phyloP scores from a whole-genome alignment of 2,113 vertebrate genomes.

The Cettia cetti region DNA sequence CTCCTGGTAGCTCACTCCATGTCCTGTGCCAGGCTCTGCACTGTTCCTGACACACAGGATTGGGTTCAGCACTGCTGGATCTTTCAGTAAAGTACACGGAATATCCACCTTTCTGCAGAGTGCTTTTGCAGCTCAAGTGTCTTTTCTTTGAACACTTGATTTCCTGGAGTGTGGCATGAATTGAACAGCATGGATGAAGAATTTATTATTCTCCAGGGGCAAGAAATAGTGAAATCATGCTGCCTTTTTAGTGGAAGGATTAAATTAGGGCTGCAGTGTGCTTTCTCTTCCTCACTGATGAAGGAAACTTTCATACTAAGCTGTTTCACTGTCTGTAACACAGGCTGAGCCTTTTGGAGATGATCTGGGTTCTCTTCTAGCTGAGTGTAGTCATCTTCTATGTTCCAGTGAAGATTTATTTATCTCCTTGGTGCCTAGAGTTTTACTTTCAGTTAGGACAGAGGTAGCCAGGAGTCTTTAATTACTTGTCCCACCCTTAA shows the following conservation, averaged over 20 bases:
- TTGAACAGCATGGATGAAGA: constrained; percentile 64
- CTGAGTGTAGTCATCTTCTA: neutral
- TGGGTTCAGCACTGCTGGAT: constrained; percentile 32
- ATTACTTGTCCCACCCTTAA: neutral
- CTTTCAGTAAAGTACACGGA: constrained; percentile 36
- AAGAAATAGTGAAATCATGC: constrained; percentile 56
- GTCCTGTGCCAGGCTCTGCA: neutral
- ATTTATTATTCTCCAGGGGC: constrained; percentile 54
- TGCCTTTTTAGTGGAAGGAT: constrained; percentile 53
- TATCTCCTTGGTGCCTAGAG: neutral
- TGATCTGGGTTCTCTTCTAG: neutral
- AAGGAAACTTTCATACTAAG: constrained; percentile 27
- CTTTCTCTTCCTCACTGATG: constrained; percentile 44
- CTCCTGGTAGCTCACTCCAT: neutral
- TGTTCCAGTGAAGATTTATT: neutral
- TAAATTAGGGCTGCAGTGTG: constrained; percentile 35
- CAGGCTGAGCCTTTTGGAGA: constrained; percentile 7
- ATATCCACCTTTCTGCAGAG: constrained; percentile 43
- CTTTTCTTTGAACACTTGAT: constrained; percentile 58
- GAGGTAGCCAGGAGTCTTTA: neutral
- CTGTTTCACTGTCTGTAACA: neutral
- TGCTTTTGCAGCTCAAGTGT: constrained; percentile 56
- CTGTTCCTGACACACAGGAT: constrained; percentile 7
- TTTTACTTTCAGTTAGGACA: neutral
- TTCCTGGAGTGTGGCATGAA: constrained; percentile 60